Evolutionary conservation across 2,888 invertebrate genomes (phyloP).

Genomic region (Hemistola chrysoprasaria): DNA sequence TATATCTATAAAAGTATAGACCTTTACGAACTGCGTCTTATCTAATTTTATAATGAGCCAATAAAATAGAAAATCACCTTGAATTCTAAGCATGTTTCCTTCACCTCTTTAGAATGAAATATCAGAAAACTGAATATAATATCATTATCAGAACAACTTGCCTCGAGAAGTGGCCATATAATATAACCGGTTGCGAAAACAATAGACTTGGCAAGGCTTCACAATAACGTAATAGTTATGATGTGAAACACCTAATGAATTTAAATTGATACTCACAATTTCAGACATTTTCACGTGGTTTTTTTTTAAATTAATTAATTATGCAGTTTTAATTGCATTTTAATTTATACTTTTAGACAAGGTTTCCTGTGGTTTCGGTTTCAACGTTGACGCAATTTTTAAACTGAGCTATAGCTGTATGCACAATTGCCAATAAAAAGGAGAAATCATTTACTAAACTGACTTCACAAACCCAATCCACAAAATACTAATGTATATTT

Average conservation of each 20-base stretch:
- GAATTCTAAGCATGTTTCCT: conserved; percentile 10
- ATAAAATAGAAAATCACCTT: conserved; percentile 6
- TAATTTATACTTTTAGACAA: background rate
- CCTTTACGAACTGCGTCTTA: no score
- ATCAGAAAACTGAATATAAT: conserved; percentile 9
- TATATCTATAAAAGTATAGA: no score
- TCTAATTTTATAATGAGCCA: background rate
- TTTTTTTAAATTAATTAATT: conserved; percentile 11
- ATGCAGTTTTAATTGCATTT: conserved; percentile 7
- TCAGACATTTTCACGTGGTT: conserved; percentile 11
- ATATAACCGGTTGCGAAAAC: conserved; percentile 39
- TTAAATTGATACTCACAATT: conserved; percentile 20
- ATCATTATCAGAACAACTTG: conserved; percentile 21
- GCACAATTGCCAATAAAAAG: no score
- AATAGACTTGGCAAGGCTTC: conserved; percentile 32
- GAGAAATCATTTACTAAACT: no score
- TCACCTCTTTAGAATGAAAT: conserved; percentile 15
- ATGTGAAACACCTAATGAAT: conserved; percentile 23
- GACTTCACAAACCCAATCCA: no score
- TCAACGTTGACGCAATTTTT: no score
- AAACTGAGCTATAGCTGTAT: no score
- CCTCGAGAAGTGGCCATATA: conserved; percentile 9
- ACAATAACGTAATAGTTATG: conserved; percentile 26
- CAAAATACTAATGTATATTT: no score
- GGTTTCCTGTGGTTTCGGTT: no score